phyloP scores from a whole-genome alignment of 2,888 invertebrate species.

The Cyrtodaria siliqua region DNA sequence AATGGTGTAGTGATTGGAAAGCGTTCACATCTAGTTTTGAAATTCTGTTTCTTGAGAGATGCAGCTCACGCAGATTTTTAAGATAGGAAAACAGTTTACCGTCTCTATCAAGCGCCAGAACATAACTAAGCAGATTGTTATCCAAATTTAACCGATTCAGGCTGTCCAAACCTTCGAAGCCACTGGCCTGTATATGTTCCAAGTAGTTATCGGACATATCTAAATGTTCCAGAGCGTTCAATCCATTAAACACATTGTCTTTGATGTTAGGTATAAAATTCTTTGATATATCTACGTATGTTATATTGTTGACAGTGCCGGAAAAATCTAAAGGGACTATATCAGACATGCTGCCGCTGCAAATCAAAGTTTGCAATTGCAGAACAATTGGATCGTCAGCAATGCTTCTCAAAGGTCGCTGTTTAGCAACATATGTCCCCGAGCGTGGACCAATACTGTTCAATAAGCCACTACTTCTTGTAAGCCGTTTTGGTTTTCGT shows the following conservation, averaged over 20 bases:
- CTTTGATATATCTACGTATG: constrained; percentile 45
- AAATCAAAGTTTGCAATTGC: constrained; percentile 17
- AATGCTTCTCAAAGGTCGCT: not conserved
- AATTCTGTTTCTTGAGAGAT: constrained; percentile 40
- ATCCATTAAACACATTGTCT: constrained; percentile 21
- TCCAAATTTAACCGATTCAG: constrained; percentile 33
- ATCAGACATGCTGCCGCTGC: constrained; percentile 41
- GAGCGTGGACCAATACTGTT: not conserved
- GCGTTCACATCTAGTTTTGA: constrained; percentile 15
- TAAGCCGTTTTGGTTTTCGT: not conserved
- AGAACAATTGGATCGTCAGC: not conserved
- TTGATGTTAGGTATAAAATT: constrained; percentile 36
- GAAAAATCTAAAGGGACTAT: constrained; percentile 27
- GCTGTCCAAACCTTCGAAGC: constrained; percentile 31
- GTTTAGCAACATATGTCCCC: too few relatives aligned
- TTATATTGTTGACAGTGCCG: constrained; percentile 36
- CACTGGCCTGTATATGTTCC: constrained; percentile 25
- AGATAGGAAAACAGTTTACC: constrained; percentile 23
- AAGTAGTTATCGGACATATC: constrained; percentile 51
- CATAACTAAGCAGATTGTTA: constrained; percentile 43
- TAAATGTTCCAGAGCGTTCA: constrained; percentile 21
- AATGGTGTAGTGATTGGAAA: constrained; percentile 9
- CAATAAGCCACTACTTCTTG: not conserved
- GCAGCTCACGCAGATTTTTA: constrained; percentile 13
- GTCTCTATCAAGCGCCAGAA: constrained; percentile 5